Base-by-base conservation (phyloP, 2,888 invertebrate genomes). In the Metalampra italica region DNA sequence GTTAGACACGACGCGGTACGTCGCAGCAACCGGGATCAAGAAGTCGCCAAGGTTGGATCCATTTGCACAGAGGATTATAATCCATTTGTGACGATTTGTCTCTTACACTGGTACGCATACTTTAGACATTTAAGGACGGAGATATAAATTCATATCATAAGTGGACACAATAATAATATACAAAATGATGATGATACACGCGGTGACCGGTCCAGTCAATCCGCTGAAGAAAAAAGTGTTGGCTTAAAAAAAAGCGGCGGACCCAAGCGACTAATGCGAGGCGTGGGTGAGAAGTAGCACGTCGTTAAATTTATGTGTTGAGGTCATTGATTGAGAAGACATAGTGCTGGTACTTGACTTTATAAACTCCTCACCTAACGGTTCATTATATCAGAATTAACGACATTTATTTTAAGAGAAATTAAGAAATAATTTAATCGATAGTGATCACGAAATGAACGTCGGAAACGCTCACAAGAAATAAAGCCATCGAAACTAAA, bases 41-140 rank as follows among this genome's bases (percentile, higher is more conserved):
- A 82, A 75, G 82, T 78, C 73, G 76, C 66, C 86, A 89, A 89
- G 88, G 89, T 71, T 82, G 72, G 76, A 87, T 85, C 81, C 74
- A 87, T n/a, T n/a, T n/a, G n/a, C n/a, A n/a, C n/a, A n/a, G n/a
- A n/a, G n/a, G n/a, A n/a, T n/a, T n/a, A n/a, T n/a, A n/a, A 87
- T 85, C 81, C 74, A 87, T 88, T 87, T 83, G 68, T 75, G 74
- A 81, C 74, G 70, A 79, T 77, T 81, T 79, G 81, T 75, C 71
- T 68, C 65, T 71, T 70, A 71, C 70, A 66, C 63, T 55, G 51
- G 57, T 67, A 58, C 43, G 42, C 37, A 45, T 42, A 42, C 46
- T 47, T 48, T 46, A 50, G 8, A 40, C 38, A 37, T 15, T 1
- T 47, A 39, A n/a, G 13, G 34, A 22, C 30, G 32, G 32, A 15